phyloP scores from a whole-genome alignment of 1,140 invertebrate species.

The Eumeta japonica region DNA sequence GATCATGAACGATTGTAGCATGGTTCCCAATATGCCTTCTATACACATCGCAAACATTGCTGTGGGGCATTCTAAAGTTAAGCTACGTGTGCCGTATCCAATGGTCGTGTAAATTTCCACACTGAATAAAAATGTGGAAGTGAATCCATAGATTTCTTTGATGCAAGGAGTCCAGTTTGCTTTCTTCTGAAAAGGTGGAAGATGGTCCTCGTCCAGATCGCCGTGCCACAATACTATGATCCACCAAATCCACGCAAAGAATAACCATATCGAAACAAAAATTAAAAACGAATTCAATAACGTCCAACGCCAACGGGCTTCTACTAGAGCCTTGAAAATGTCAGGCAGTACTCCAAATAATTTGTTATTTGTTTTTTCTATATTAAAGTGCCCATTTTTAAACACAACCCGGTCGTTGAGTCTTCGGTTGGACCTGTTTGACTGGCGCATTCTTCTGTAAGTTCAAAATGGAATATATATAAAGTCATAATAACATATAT shows the following conservation, averaged over 20 bases:
- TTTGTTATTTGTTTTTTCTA: conserved; percentile 60
- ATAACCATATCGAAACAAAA: conserved; percentile 66
- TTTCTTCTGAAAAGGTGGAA: conserved; percentile 17
- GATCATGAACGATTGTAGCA: conserved; percentile 74
- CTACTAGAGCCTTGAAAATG: conserved; percentile 51
- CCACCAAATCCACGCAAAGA: conserved; percentile 68
- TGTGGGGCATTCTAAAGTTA: conserved; percentile 84
- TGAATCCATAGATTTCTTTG: conserved; percentile 58
- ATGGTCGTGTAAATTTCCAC: conserved; percentile 68
- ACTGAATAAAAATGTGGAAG: conserved; percentile 63
- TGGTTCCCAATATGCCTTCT: conserved; percentile 89
- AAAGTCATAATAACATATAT: too few species aligned
- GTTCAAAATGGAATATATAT: too few species aligned
- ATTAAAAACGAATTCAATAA: conserved; percentile 64
- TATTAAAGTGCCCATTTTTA: conserved; percentile 68
- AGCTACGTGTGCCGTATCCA: conserved; percentile 59
- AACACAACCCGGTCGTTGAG: conserved; percentile 57
- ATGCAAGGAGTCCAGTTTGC: conserved; percentile 53
- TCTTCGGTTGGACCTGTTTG: too few species aligned
- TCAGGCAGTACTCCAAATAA: conserved; percentile 59
- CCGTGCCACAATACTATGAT: conserved; percentile 64
- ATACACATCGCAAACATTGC: conserved; percentile 93
- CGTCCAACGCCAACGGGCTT: conserved; percentile 69
- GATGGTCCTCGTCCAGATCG: conserved; percentile 55
- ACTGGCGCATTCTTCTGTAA: too few species aligned